phyloP scores from a whole-genome alignment of 2,113 vertebrate species.

The Apistogramma diplotaenia region DNA sequence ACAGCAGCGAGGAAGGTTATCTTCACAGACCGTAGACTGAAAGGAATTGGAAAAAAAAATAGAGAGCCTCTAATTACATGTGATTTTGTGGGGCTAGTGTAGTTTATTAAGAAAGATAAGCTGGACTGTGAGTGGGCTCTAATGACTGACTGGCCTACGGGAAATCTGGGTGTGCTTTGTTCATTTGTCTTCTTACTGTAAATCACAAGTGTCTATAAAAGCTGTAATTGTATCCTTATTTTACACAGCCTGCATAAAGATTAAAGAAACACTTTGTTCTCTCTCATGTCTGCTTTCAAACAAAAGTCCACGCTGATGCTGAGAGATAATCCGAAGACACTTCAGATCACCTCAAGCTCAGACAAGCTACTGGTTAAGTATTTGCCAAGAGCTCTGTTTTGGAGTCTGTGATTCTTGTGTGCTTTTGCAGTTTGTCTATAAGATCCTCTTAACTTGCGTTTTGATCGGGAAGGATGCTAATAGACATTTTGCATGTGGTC shows the following conservation, averaged over 20 bases:
- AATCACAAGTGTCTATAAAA: conserved; percentile 19
- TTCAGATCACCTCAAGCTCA: background rate
- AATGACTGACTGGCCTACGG: conserved; percentile 58
- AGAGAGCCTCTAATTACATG: conserved; percentile 68
- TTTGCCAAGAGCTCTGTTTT: conserved; percentile 22
- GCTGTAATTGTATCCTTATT: conserved; percentile 22
- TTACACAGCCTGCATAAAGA: background rate
- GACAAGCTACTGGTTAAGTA: conserved; percentile 5
- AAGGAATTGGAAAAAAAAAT: conserved; percentile 38
- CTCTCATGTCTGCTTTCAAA: background rate
- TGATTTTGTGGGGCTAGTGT: conserved; percentile 60
- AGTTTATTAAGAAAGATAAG: conserved; percentile 72
- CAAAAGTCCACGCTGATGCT: background rate
- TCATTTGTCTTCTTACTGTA: conserved; percentile 54
- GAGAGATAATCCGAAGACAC: background rate
- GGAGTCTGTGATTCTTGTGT: conserved; percentile 7
- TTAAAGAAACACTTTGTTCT: background rate
- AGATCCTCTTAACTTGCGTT: background rate
- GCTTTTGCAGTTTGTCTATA: background rate
- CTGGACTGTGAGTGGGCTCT: conserved; percentile 47
- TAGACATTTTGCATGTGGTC: background rate
- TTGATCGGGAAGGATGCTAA: background rate
- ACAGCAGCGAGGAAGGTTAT: conserved; percentile 46
- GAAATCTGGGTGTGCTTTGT: conserved; percentile 52
- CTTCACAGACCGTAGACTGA: conserved; percentile 48